Evolutionary conservation across 2,113 vertebrate species (phyloP).

Genomic region (Glaucomys volans): DNA sequence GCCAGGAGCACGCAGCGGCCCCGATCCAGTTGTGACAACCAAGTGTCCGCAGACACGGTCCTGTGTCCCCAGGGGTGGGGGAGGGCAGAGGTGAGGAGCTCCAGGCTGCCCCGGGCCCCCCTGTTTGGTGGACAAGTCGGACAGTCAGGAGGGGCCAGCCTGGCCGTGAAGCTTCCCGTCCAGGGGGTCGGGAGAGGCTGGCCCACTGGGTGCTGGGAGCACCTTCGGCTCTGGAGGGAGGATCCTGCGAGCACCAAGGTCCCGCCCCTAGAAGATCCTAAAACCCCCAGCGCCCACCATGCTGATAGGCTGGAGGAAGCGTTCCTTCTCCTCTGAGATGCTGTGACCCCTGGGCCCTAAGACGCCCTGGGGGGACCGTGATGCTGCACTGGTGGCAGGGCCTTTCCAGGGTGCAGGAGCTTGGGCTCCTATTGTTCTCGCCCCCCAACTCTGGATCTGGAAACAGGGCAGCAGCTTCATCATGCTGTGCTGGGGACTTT

Average conservation of each 20-base stretch:
- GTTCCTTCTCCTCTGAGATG: background rate
- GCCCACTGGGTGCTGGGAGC: background rate
- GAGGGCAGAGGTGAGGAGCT: background rate
- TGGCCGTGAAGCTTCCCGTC: background rate
- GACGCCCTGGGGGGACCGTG: fast-evolving
- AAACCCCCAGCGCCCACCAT: background rate
- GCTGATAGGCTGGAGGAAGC: background rate
- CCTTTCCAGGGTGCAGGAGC: background rate
- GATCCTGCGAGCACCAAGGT: too few relatives aligned
- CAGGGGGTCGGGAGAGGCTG: background rate
- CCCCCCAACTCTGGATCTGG: background rate
- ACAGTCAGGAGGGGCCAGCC: background rate
- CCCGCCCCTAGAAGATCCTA: background rate
- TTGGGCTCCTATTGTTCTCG: fast-evolving
- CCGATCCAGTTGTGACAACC: too few relatives aligned
- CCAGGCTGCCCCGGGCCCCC: background rate
- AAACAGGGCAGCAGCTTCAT: background rate
- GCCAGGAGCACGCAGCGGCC: too few relatives aligned
- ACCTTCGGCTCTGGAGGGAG: background rate
- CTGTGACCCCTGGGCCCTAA: background rate
- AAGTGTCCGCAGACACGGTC: background rate
- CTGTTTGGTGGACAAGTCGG: too few relatives aligned
- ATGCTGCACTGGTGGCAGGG: background rate
- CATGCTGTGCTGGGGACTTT: background rate
- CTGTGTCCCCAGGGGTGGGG: background rate